These are phyloP conservation scores for Poecile montanus DNA, from an alignment of 2,797 vertebrate species.

Conservation along the genomic window DNA sequence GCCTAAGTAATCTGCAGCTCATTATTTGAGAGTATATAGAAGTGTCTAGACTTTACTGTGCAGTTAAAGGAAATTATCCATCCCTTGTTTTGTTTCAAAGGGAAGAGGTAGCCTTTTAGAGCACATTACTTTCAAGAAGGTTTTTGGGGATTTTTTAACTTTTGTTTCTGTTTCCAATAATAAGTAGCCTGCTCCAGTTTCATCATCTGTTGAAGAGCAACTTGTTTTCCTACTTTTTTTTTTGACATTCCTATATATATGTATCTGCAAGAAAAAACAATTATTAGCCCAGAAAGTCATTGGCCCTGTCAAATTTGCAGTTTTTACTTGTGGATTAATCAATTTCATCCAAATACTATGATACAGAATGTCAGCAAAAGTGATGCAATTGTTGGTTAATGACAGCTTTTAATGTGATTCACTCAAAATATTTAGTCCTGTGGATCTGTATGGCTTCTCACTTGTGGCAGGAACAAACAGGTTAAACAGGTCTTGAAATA, in stretches of 20 bases:
- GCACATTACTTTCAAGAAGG: background rate
- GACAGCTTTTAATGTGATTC: background rate
- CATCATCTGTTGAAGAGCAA: background rate
- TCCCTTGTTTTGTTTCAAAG: background rate
- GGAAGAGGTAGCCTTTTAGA: background rate
- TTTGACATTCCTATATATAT: background rate
- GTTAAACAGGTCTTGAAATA: background rate
- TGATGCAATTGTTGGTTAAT: background rate
- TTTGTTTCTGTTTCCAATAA: background rate
- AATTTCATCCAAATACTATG: background rate
- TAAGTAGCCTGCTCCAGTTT: background rate
- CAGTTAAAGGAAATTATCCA: background rate
- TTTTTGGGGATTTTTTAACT: rapidly evolving
- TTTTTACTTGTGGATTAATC: background rate
- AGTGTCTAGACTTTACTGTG: background rate
- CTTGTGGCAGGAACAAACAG: background rate
- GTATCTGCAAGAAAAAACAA: background rate
- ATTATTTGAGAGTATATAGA: background rate
- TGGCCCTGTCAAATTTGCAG: background rate
- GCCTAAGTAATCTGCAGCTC: background rate
- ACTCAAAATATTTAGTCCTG: background rate
- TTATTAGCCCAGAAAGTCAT: background rate
- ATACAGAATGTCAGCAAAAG: background rate
- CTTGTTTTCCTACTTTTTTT: background rate
- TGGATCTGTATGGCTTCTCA: background rate